These are phyloP conservation scores for Nematopogon swammerdamellus DNA, from an alignment of 2,888 invertebrate species.

Conservation along the genomic window DNA sequence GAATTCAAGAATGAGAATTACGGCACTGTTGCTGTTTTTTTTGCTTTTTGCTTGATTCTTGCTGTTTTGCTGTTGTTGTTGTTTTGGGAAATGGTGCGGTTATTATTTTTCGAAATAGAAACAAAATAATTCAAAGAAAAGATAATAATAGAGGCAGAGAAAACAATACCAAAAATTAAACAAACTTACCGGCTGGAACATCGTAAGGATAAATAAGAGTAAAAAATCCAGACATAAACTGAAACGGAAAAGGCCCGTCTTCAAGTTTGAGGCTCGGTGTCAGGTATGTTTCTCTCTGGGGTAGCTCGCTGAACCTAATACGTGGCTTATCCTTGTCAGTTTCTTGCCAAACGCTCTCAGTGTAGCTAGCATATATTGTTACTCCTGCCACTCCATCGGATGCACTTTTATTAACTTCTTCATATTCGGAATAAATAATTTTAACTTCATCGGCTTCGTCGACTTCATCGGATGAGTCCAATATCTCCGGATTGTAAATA, in stretches of 20 bases:
- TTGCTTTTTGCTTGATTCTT: too few relatives aligned
- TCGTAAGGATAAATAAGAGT: constrained; percentile 62
- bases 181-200: constrained; percentile 60
- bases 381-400: constrained; percentile 26
- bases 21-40: too few relatives aligned
- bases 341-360: constrained; percentile 34
- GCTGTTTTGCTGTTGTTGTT: too few relatives aligned
- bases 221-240: constrained; percentile 60
- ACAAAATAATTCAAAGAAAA: too few relatives aligned
- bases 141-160: too few relatives aligned
- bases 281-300: constrained; percentile 45
- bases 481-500: constrained; percentile 36
- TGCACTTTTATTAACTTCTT: constrained; percentile 22
- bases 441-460: too few relatives aligned
- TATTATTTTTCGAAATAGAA: too few relatives aligned
- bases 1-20: too few relatives aligned
- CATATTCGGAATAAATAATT: constrained; percentile 5
- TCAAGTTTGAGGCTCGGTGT: constrained; percentile 55
- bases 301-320: constrained; percentile 46
- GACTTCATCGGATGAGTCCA: constrained; percentile 16
- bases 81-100: too few relatives aligned
- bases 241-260: constrained; percentile 60
- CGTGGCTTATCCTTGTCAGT: constrained; percentile 30
- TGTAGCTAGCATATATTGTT: constrained; percentile 28
- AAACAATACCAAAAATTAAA: constrained; percentile 7